These are phyloP conservation scores for Euwallacea fornicatus DNA, from an alignment of 1,140 invertebrate genomes.

Conservation along the genomic window DNA sequence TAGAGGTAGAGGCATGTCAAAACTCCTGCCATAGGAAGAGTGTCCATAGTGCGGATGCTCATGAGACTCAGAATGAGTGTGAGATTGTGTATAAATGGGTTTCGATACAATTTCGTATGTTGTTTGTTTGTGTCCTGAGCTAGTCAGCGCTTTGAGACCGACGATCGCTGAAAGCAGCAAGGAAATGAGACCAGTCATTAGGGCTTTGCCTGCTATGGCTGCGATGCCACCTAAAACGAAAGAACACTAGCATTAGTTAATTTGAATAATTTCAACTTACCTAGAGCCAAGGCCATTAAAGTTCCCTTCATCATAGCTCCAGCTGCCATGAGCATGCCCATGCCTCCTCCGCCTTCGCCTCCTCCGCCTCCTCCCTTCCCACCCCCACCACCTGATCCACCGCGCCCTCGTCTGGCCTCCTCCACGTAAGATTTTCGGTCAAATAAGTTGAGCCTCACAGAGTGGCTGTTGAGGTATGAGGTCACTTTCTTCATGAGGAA, in stretches of 20 bases:
- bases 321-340: slow-evolving; percentile 62
- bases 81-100: slow-evolving; percentile 71
- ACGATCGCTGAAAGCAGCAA: slow-evolving; percentile 75
- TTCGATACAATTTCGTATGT: slow-evolving; percentile 84
- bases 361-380: slow-evolving; percentile 58
- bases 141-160: slow-evolving; percentile 70
- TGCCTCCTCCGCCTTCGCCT: slow-evolving; percentile 59
- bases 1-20: slow-evolving; percentile 51
- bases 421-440: slow-evolving; percentile 63
- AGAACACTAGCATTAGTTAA: neutral
- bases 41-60: slow-evolving; percentile 62
- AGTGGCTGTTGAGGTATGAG: slow-evolving; percentile 71
- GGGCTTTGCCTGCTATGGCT: slow-evolving; percentile 76
- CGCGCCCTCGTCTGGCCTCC: slow-evolving; percentile 51
- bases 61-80: slow-evolving; percentile 70
- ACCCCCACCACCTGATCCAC: slow-evolving; percentile 57
- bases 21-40: slow-evolving; percentile 57
- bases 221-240: slow-evolving; percentile 65
- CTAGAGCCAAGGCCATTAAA: slow-evolving; percentile 66
- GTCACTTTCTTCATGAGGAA: slow-evolving; percentile 72
- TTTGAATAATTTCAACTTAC: slow-evolving; percentile 18
- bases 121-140: slow-evolving; percentile 70
- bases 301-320: slow-evolving; percentile 72
- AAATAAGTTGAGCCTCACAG: slow-evolving; percentile 70
- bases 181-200: slow-evolving; percentile 80